These are phyloP conservation scores for Drosophila kepulauana DNA, from an alignment of 1,140 invertebrate genomes.

Conservation along the genomic window DNA sequence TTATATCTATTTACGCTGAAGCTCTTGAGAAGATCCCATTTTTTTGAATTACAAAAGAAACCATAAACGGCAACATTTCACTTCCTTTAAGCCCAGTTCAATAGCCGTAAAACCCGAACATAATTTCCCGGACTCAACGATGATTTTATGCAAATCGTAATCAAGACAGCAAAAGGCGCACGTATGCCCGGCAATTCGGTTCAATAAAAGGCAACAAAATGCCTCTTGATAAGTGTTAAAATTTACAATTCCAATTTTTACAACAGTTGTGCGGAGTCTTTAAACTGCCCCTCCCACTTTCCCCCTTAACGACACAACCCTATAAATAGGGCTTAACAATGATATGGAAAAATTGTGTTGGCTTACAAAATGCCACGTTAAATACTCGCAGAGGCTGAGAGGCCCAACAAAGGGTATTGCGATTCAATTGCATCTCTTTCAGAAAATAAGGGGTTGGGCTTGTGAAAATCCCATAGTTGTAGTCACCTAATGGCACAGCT, in stretches of 20 bases:
- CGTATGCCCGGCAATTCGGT: conserved; percentile 71
- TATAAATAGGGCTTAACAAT: conserved; percentile 55
- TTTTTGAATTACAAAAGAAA: conserved; percentile 57
- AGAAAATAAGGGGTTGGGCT: conserved; percentile 4
- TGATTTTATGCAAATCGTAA: conserved; percentile 81
- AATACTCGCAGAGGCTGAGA: conserved; percentile 22
- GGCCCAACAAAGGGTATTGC: conserved; percentile 36
- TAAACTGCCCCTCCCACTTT: conserved; percentile 19
- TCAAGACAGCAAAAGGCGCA: conserved; percentile 61
- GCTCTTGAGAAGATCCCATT: conserved; percentile 9
- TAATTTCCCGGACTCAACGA: conserved; percentile 69
- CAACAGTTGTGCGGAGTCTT: conserved; percentile 66
- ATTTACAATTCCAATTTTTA: conserved; percentile 82
- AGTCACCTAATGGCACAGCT: conserved; percentile 54
- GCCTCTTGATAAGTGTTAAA: conserved; percentile 74
- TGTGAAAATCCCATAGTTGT: conserved; percentile 25
- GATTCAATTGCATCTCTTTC: conserved; percentile 32
- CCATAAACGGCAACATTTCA: conserved; percentile 66
- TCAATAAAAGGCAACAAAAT: conserved; percentile 78
- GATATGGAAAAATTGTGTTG: conserved; percentile 52
- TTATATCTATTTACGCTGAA: background rate
- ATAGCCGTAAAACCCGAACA: conserved; percentile 70
- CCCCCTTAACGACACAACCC: conserved; percentile 11
- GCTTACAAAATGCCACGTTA: conserved; percentile 38
- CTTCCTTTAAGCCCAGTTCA: conserved; percentile 60